Evolutionary conservation across 2,797 vertebrate genomes (phyloP).

Genomic region (Tenualosa thibaudeaui): DNA sequence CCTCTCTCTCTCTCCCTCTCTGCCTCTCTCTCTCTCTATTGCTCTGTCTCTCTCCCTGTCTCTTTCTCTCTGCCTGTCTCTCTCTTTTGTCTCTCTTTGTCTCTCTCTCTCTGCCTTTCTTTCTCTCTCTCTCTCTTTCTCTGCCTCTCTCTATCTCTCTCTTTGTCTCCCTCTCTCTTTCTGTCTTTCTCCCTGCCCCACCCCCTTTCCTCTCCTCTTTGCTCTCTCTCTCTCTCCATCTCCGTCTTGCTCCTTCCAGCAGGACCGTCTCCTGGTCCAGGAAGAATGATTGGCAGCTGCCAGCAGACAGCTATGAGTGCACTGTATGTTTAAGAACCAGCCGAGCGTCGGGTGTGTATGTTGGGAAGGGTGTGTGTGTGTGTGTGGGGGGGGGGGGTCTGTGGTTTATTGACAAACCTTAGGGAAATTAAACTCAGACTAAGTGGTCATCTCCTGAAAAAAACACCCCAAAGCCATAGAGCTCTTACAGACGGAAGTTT

Average conservation of each 20-base stretch:
- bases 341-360: too few relatives aligned
- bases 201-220: neutral
- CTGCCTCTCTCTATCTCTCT: too few relatives aligned
- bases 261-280: neutral
- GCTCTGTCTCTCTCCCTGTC: neutral
- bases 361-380: too few relatives aligned
- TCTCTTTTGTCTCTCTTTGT: neutral
- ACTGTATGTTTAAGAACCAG: too few relatives aligned
- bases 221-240: neutral
- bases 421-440: too few relatives aligned
- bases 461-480: too few relatives aligned
- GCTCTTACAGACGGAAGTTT: too few relatives aligned
- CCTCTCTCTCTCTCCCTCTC: neutral
- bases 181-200: neutral
- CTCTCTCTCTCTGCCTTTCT: neutral
- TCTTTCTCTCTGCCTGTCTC: neutral
- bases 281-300: too few relatives aligned
- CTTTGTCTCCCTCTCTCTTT: neutral
- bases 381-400: too few relatives aligned
- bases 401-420: too few relatives aligned
- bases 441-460: too few relatives aligned
- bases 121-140: neutral
- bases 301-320: too few relatives aligned
- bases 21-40: neutral
- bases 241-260: neutral